Percentiles rank a stretch among this genome's conserved stretches.
phyloP scores from a whole-genome alignment of 2,888 invertebrate genomes.

The Pyrgus malvae region DNA sequence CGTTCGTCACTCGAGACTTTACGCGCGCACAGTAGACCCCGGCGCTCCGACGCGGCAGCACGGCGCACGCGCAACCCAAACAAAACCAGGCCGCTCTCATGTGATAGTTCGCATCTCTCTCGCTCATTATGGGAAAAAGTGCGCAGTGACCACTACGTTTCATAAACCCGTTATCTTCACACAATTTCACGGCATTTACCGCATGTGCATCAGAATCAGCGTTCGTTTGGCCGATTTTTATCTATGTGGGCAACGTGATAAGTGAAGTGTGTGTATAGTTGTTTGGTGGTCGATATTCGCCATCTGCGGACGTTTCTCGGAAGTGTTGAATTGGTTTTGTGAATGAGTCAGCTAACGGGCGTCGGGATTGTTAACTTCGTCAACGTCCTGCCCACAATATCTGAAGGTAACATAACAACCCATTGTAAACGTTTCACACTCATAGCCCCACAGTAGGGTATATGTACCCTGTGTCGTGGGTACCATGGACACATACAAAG shows the following conservation, averaged over 20 bases:
- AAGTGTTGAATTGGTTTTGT: constrained; percentile 65
- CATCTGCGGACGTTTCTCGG: constrained; percentile 55
- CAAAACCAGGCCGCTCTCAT: constrained; percentile 64
- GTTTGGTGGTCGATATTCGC: constrained; percentile 39
- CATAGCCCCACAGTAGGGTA: too few species aligned
- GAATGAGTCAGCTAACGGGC: constrained; percentile 80
- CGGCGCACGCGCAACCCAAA: constrained; percentile 62
- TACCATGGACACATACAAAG: too few species aligned
- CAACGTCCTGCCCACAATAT: constrained; percentile 78
- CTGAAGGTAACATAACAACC: constrained; percentile 63
- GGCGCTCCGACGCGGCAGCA: constrained; percentile 60
- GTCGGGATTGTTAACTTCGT: constrained; percentile 78
- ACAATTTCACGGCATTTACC: constrained; percentile 25
- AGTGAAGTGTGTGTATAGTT: constrained; percentile 40
- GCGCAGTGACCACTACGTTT: constrained; percentile 52
- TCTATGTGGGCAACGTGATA: constrained; percentile 74
- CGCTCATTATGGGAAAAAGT: constrained; percentile 58
- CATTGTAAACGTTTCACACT: constrained; percentile 12
- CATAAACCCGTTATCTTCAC: constrained; percentile 38
- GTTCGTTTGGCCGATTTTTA: constrained; percentile 49
- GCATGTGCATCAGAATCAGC: constrained; percentile 43
- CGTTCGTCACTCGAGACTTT: neutral
- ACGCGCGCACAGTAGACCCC: constrained; percentile 51
- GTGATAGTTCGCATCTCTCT: constrained; percentile 63
- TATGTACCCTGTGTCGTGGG: too few species aligned